These are phyloP conservation scores for Todiramphus saurophagus DNA, from an alignment of 2,113 vertebrate species.

Conservation along the genomic window DNA sequence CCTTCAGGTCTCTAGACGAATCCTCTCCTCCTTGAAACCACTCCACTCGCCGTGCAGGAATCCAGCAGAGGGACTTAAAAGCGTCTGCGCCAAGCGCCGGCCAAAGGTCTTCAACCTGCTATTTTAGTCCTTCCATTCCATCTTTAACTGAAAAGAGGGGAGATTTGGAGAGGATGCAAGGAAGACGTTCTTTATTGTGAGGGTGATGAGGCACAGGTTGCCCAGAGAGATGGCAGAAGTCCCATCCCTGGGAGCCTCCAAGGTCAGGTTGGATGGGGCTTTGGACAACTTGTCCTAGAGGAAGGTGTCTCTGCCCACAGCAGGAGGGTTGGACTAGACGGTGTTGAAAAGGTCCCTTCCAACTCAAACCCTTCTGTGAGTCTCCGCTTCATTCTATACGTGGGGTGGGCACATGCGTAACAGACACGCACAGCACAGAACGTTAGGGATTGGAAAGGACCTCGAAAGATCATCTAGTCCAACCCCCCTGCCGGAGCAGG, in stretches of 20 bases:
- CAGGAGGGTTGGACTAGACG: not conserved
- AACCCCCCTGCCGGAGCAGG: too few relatives aligned
- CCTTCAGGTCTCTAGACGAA: not conserved
- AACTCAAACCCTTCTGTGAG: not conserved
- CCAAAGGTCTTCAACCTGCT: not conserved
- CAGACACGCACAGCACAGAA: not conserved
- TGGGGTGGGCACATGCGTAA: rapidly evolving
- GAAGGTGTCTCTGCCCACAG: not conserved
- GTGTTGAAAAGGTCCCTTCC: not conserved
- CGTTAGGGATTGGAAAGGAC: too few relatives aligned
- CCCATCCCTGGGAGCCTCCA: not conserved
- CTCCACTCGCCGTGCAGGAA: not conserved
- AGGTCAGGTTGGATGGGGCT: not conserved
- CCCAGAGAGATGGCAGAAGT: not conserved
- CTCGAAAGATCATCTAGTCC: too few relatives aligned
- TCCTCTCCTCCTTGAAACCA: not conserved
- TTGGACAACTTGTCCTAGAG: not conserved
- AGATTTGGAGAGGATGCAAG: not conserved
- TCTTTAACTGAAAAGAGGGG: not conserved
- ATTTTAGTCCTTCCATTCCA: not conserved
- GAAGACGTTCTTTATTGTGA: not conserved
- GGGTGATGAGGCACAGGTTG: rapidly evolving
- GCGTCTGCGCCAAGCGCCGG: not conserved
- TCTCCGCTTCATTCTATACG: rapidly evolving
- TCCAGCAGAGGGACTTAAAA: not conserved